phyloP scores from a whole-genome alignment of 2,113 vertebrate genomes.

The Pelecanoides urinatrix region DNA sequence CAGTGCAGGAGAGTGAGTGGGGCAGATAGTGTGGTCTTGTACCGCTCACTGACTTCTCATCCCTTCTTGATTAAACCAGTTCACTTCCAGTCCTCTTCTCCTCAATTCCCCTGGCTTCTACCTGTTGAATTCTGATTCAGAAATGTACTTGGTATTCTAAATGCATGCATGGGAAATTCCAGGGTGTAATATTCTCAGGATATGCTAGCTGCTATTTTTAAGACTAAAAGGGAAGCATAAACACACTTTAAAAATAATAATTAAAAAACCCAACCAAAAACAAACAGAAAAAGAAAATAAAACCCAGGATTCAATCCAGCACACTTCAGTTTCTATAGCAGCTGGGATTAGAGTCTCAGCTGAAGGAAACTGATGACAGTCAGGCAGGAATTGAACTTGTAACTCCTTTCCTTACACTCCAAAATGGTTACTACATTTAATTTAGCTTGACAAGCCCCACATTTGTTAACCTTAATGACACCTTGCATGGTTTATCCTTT shows the following conservation, averaged over 20 bases:
- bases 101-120: neutral
- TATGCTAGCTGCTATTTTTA: neutral
- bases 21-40: neutral
- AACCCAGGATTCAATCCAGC: neutral
- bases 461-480: neutral
- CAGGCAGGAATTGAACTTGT: neutral
- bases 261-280: neutral
- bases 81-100: neutral
- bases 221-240: neutral
- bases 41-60: fast-evolving
- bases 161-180: neutral
- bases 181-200: neutral
- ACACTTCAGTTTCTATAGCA: neutral
- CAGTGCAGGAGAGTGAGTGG: neutral
- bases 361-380: neutral
- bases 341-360: neutral
- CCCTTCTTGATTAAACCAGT: neutral
- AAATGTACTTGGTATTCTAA: neutral
- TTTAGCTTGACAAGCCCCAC: neutral
- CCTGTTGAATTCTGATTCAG: neutral
- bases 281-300: neutral
- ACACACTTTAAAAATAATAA: neutral
- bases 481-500: neutral
- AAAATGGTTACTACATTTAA: neutral
- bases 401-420: neutral